Conservation (phyloP, 1,140 invertebrate species). For the Drosophila ironensis region DNA sequence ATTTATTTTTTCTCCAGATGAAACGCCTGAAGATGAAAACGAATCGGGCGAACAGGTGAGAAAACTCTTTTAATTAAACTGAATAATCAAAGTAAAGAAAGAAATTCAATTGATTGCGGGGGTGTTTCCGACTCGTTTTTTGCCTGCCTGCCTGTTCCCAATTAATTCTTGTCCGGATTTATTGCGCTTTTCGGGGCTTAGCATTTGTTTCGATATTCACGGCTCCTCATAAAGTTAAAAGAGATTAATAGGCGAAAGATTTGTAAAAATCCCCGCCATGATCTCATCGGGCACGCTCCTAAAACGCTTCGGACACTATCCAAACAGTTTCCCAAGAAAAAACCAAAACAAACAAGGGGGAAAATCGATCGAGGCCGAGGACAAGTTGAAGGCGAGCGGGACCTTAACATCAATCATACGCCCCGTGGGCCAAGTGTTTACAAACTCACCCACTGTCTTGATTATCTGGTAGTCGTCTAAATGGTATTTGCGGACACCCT, state of each 20-base stretch:
- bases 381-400: constrained; percentile 42
- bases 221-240: no score
- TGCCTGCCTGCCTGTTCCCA: no score
- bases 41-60: constrained; percentile 38
- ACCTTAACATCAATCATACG: constrained; percentile 46
- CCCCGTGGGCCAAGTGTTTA: not conserved
- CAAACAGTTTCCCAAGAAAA: constrained; percentile 30
- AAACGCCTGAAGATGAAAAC: constrained; percentile 5
- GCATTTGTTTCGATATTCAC: no score
- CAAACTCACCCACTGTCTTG: constrained; percentile 89
- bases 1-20: constrained; percentile 3
- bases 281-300: no score
- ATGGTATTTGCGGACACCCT: constrained; percentile 87
- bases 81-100: constrained; percentile 23
- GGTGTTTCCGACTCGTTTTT: not conserved
- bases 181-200: no score
- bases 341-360: constrained; percentile 38
- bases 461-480: constrained; percentile 90
- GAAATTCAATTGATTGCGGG: not conserved
- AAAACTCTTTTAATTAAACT: constrained; percentile 36
- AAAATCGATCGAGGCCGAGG: constrained; percentile 30
- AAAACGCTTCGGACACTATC: no score
- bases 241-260: not conserved
- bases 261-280: not conserved
- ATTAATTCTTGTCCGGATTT: no score